phyloP scores from a whole-genome alignment of 2,888 invertebrate genomes.

The Mycalesis mineus region DNA sequence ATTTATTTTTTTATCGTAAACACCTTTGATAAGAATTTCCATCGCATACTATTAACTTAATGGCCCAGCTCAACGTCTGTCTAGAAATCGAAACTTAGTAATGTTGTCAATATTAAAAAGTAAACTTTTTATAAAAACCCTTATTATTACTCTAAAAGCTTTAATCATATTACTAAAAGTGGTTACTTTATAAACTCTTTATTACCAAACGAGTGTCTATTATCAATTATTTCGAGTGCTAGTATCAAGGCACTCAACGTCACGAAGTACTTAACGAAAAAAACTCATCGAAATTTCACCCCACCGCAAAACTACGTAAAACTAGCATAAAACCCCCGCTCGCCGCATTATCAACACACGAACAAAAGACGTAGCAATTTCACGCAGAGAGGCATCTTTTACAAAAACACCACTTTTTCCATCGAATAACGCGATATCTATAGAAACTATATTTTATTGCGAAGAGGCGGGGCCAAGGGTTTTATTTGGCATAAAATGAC shows the following conservation, averaged over 20 bases:
- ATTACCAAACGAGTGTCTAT: slow-evolving; percentile 18
- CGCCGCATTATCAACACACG: slow-evolving; percentile 38
- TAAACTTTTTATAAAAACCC: no score
- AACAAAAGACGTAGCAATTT: slow-evolving; percentile 40
- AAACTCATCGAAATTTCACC: slow-evolving; percentile 22
- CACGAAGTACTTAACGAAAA: slow-evolving; percentile 23
- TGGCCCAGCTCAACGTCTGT: no score
- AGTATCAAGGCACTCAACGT: slow-evolving; percentile 31
- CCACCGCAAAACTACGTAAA: slow-evolving; percentile 41
- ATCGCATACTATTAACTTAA: no score
- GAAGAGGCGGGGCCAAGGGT: slow-evolving; percentile 56
- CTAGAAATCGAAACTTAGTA: no score
- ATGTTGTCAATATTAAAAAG: no score
- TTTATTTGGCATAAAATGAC: slow-evolving; percentile 71
- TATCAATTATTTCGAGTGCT: slow-evolving; percentile 48
- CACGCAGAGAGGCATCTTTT: slow-evolving; percentile 45
- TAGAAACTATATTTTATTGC: slow-evolving; percentile 41
- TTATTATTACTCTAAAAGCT: not conserved
- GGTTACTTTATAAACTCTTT: slow-evolving; percentile 5
- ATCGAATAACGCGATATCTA: slow-evolving; percentile 14
- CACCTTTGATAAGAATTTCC: no score
- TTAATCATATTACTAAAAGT: not conserved
- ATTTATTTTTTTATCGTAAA: no score
- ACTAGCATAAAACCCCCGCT: slow-evolving; percentile 39
- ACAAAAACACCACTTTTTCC: slow-evolving; percentile 20